These are phyloP conservation scores for Bimastos eiseni DNA, from an alignment of 2,888 invertebrate genomes.

Conservation along the genomic window DNA sequence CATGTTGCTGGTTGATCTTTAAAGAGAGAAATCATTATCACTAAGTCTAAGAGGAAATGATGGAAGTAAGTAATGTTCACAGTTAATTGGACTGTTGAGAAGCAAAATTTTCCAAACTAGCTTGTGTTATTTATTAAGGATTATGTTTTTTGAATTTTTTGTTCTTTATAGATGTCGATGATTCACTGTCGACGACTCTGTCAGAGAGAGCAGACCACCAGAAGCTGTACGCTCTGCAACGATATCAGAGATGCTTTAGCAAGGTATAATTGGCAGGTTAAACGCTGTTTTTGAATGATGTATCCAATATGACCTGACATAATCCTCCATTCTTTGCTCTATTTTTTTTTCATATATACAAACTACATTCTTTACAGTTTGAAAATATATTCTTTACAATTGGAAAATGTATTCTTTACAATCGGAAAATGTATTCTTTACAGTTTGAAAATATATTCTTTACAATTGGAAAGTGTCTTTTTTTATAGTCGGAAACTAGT, in stretches of 20 bases:
- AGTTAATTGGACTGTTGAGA: background rate
- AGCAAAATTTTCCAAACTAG: background rate
- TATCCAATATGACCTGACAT: no score
- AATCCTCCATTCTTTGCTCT: background rate
- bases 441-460: background rate
- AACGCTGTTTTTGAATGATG: no score
- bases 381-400: background rate
- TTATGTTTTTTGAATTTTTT: background rate
- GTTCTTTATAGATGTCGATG: conserved; percentile 64
- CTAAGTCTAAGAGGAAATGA: no score
- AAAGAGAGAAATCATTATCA: no score
- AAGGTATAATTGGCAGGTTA: no score
- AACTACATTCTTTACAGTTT: background rate
- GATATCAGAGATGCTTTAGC: conserved; percentile 79
- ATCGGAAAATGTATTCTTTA: background rate
- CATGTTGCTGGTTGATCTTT: no score
- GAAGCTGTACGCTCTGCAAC: conserved; percentile 78
- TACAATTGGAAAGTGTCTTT: background rate
- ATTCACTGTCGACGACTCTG: conserved; percentile 61
- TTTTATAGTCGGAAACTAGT: background rate
- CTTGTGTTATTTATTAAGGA: background rate
- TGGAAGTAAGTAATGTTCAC: no score
- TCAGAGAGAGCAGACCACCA: conserved; percentile 77
- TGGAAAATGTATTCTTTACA: background rate
- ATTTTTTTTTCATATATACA: background rate